Evolutionary conservation across 2,113 vertebrate species (phyloP), one percentile per base, ranked within the genome.

Genomic region (Mus pahari): DNA sequence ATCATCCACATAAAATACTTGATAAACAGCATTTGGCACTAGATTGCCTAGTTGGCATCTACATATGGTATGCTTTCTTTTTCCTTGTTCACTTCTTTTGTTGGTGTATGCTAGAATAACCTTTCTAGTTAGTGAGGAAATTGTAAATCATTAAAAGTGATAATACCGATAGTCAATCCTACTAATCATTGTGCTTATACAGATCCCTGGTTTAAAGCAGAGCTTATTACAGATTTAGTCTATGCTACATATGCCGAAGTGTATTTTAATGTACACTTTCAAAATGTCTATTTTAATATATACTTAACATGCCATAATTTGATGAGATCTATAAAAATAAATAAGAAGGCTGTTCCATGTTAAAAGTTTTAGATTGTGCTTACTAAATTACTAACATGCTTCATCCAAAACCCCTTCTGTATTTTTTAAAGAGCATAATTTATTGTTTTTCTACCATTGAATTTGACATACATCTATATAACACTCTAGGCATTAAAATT

Each of bases 401-500:
- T 77, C 17, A 87, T 20, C 13, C 5, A 45, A 77, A 45, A 70
- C 12, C 7, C 5, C 0, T 77, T 78, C 26, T 62, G 0, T 88
- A 53, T 90, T 94, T 94, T 81, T 60, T n/a, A 53, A 33, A 78
- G 4, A 79, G 2, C 12, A 92, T 2, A 1, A 11, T 39, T 93
- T 87, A 7, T 0, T 83, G 10, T 93, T 33, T 87, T n/a, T 89
- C 2, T 78, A 33, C 3, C 33, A n/a, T 3, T 31, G 45, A 96
- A 79, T 11, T 87, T 75, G 9, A 74, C 66, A 42, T 11, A 95
- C 50, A 78, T 10, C 20, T 88, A 11, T 39, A 36, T n/a, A 91
- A n/a, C 79, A 1, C 74, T 96, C 31, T 83, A 6, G 0, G 39
- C 90, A 33, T 86, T 91, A 95, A 95, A 64, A 78, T 83, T 96